Conservation (phyloP, 1,140 invertebrate species). For the Spodoptera frugiperda region DNA sequence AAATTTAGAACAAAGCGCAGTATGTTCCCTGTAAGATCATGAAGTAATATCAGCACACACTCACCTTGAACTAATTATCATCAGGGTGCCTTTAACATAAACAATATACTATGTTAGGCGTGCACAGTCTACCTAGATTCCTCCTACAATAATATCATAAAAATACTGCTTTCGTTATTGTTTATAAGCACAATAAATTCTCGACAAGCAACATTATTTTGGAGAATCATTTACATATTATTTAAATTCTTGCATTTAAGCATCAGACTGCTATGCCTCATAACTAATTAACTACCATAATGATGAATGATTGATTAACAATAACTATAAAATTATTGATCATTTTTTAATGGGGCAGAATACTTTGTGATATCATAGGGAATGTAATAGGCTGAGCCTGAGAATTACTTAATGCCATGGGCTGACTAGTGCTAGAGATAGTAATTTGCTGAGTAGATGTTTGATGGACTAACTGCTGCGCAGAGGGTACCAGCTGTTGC, state of each 20-base stretch:
- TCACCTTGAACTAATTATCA: not conserved
- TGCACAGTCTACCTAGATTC: constrained; percentile 3
- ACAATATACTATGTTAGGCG: not conserved
- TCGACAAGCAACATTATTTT: not conserved
- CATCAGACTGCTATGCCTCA: too few relatives aligned
- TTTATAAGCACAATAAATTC: constrained; percentile 15
- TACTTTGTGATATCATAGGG: constrained; percentile 83
- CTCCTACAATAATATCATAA: constrained; percentile 44
- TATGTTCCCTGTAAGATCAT: too few relatives aligned
- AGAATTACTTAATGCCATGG: constrained; percentile 79
- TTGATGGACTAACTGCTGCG: constrained; percentile 78
- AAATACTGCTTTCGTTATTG: constrained; percentile 42
- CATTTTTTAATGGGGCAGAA: constrained; percentile 74
- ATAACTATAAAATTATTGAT: not conserved
- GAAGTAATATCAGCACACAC: too few relatives aligned
- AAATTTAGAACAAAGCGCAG: too few relatives aligned
- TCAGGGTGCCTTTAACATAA: not conserved
- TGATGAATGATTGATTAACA: constrained; percentile 15
- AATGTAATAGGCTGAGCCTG: constrained; percentile 81
- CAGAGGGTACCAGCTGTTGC: constrained; percentile 70
- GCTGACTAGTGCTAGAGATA: constrained; percentile 81
- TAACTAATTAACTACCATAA: not conserved
- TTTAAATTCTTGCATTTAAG: too few relatives aligned
- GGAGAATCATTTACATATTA: too few relatives aligned
- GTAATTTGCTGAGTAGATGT: constrained; percentile 82